Conservation (phyloP, 2,113 vertebrate species). For the western clawed frog (Xenopus tropicalis) region UCB_Xtro_10.0 CM004443.2:56651501-56652000, state of each 20-base stretch:
- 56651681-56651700: constrained; percentile 6
- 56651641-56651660: background rate
- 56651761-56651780: too few relatives aligned
- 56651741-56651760: background rate
- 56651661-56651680: constrained; percentile 50
- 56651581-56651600: constrained; percentile 73
- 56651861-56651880: too few relatives aligned
- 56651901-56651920: too few relatives aligned
- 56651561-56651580: constrained; percentile 73
- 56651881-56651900: too few relatives aligned
- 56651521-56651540: constrained; percentile 80
- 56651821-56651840: too few relatives aligned
- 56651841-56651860: too few relatives aligned
- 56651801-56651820: too few relatives aligned
- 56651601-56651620: constrained; percentile 67
- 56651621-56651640: constrained; percentile 51
- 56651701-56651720: background rate
- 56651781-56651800: too few relatives aligned
- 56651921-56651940: too few relatives aligned
- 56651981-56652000: too few relatives aligned
- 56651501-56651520: constrained; percentile 93
- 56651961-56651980: too few relatives aligned
- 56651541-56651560: constrained; percentile 74
- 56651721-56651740: background rate
- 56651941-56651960: too few relatives aligned